A percentile compares a stretch with the other conserved stretches of the same genome.
These are phyloP conservation scores for Tetramorium bicarinatum DNA, from an alignment of 2,888 invertebrate species.

Conservation along the genomic window DNA sequence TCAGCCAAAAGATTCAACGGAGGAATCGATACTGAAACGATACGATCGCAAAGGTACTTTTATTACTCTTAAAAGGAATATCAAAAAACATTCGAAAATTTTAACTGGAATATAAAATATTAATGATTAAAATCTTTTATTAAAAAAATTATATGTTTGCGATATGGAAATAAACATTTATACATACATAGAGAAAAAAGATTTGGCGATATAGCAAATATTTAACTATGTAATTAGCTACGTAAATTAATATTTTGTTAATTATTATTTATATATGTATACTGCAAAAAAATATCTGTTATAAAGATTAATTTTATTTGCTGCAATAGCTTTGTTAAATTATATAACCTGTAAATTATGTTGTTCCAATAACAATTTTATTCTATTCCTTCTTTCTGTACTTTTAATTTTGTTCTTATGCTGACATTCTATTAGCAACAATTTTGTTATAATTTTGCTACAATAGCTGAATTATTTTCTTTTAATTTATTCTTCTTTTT, in stretches of 20 bases:
- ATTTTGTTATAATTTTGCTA: too few relatives aligned
- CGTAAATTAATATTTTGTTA: neutral
- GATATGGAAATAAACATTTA: neutral
- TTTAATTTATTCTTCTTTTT: neutral
- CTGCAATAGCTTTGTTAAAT: neutral
- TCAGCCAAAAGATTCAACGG: conserved; percentile 32
- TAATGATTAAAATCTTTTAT: neutral
- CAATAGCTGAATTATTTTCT: too few relatives aligned
- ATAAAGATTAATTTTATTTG: neutral
- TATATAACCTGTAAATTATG: neutral
- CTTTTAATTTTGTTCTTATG: neutral
- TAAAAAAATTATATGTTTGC: neutral
- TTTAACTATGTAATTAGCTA: neutral
- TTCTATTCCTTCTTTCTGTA: neutral
- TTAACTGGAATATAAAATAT: neutral
- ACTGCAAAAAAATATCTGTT: neutral
- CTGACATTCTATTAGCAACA: neutral
- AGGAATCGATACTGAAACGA: conserved; percentile 38
- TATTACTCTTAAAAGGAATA: neutral
- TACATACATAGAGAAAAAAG: neutral
- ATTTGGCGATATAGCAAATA: neutral
- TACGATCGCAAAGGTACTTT: conserved; percentile 53
- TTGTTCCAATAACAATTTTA: neutral
- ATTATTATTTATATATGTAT: neutral
- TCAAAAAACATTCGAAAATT: neutral